Conservation (phyloP, 2,888 invertebrate genomes). For the Chrysodeixis includens region DNA sequence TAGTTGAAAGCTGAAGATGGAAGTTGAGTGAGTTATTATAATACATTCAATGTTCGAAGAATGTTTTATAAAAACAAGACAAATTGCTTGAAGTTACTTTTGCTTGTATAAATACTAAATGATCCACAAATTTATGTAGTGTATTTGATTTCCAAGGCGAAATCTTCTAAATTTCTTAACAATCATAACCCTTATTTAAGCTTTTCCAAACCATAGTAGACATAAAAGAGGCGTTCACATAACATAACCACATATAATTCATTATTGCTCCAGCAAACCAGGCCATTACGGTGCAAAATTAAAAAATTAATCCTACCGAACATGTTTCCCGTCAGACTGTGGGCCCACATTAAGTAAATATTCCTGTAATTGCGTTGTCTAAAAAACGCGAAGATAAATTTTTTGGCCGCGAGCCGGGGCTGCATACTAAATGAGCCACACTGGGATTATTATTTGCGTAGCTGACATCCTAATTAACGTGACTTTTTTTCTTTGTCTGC, state of each 20-base stretch:
- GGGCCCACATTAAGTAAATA: conserved; percentile 80
- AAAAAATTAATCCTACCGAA: conserved; percentile 66
- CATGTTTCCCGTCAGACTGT: conserved; percentile 69
- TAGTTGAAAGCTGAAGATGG: neutral
- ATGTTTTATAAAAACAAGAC: too few species aligned
- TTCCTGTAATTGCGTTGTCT: conserved; percentile 84
- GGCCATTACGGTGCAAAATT: conserved; percentile 61
- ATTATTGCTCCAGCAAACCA: conserved; percentile 56
- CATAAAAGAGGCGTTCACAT: conserved; percentile 44
- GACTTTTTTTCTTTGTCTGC: conserved; percentile 80
- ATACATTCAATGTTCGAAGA: neutral
- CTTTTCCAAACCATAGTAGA: too few species aligned
- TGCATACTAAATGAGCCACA: conserved; percentile 84
- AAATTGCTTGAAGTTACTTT: too few species aligned
- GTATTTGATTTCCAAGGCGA: too few species aligned
- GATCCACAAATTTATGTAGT: too few species aligned
- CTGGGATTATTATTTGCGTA: conserved; percentile 85
- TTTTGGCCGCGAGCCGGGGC: conserved; percentile 75
- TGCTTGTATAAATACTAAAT: too few species aligned
- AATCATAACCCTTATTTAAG: too few species aligned
- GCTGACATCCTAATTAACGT: conserved; percentile 86
- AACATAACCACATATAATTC: conserved; percentile 43
- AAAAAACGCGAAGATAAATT: conserved; percentile 82
- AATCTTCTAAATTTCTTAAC: too few species aligned
- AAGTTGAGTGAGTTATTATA: neutral